Evolutionary conservation across 2,888 invertebrate genomes (phyloP).

Genomic region (Ypsolopha scabrella): DNA sequence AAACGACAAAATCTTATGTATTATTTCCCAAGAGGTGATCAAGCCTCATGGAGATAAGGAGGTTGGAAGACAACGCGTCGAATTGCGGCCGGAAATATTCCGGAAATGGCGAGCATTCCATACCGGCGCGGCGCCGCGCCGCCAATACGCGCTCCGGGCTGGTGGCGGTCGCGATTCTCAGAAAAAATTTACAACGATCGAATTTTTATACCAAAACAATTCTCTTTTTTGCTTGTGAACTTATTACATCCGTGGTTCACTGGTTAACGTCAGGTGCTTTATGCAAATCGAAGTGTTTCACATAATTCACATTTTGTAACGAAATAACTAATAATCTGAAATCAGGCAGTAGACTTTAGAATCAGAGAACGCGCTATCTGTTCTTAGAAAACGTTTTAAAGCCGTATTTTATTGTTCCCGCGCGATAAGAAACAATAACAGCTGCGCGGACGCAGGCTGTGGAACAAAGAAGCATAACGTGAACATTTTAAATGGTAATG

Average conservation of each 20-base stretch:
- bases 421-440: constrained; percentile 51
- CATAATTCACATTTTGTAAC: too few species aligned
- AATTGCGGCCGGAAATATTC: constrained; percentile 58
- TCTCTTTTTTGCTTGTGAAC: too few species aligned
- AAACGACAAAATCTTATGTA: too few species aligned
- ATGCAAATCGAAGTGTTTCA: too few species aligned
- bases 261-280: too few species aligned
- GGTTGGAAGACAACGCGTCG: constrained; percentile 17
- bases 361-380: constrained; percentile 31
- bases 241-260: too few species aligned
- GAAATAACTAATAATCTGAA: too few species aligned
- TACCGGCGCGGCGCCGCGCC: constrained; percentile 40
- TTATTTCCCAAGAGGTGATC: too few species aligned
- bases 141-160: neutral
- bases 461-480: constrained; percentile 57
- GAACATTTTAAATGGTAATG: constrained; percentile 39
- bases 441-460: constrained; percentile 39
- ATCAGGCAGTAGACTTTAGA: too few species aligned
- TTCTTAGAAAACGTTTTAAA: constrained; percentile 47
- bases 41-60: too few species aligned
- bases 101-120: constrained; percentile 67
- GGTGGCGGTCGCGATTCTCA: neutral
- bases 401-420: constrained; percentile 47
- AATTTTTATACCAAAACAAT: too few species aligned
- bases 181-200: neutral